A percentile compares a stretch with the other conserved stretches of the same genome.
phyloP scores from a whole-genome alignment of 2,888 invertebrate species.

The Zygothrica quintamaculata region DNA sequence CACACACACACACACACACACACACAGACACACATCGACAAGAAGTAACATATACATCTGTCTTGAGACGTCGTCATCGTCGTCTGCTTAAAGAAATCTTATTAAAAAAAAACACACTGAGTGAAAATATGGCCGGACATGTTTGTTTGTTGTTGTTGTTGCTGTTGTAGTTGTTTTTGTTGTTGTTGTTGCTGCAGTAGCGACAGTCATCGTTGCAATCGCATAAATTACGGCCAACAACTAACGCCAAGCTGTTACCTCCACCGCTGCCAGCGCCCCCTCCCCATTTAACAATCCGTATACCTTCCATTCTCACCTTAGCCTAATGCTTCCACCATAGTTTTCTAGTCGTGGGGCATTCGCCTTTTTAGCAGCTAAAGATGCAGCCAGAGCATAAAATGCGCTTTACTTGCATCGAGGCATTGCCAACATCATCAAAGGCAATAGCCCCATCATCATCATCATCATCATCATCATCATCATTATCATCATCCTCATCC shows the following conservation, averaged over 20 bases:
- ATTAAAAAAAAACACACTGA: slow-evolving; percentile 66
- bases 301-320: slow-evolving; percentile 27
- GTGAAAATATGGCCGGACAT: slow-evolving; percentile 68
- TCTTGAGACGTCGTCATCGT: slow-evolving; percentile 72
- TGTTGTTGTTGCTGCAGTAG: slow-evolving; percentile 58
- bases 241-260: slow-evolving; percentile 14
- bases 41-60: slow-evolving; percentile 54
- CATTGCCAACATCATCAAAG: slow-evolving; percentile 55
- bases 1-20: slow-evolving; percentile 16
- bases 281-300: no score
- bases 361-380: slow-evolving; percentile 75
- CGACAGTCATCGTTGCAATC: slow-evolving; percentile 79
- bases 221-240: slow-evolving; percentile 73
- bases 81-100: slow-evolving; percentile 77
- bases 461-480: slow-evolving; percentile 6
- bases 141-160: slow-evolving; percentile 47
- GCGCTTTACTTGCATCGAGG: slow-evolving; percentile 71
- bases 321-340: slow-evolving; percentile 40
- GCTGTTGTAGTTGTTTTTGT: slow-evolving; percentile 32
- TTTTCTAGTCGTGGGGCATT: slow-evolving; percentile 63
- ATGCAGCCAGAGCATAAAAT: slow-evolving; percentile 68
- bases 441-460: not conserved
- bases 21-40: slow-evolving; percentile 8
- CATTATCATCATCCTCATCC: not conserved
- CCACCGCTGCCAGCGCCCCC: not conserved